Evolutionary conservation across 2,797 vertebrate genomes (phyloP).

Genomic region (Malacoraja senta): DNA sequence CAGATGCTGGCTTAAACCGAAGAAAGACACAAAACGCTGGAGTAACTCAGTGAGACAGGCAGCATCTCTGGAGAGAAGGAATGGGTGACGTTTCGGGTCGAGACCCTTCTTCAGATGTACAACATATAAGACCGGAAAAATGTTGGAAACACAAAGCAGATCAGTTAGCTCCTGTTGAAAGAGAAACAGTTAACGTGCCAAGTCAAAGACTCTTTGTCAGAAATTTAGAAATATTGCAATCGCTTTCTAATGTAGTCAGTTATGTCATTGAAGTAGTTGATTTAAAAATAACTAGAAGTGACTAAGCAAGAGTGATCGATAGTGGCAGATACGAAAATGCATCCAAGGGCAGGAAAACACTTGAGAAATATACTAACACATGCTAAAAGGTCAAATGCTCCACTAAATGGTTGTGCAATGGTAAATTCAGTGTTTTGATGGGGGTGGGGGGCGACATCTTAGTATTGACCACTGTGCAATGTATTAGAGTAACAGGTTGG

Average conservation of each 20-base stretch:
- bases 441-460: background rate
- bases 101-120: no score
- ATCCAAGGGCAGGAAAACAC: background rate
- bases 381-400: background rate
- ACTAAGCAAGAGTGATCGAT: background rate
- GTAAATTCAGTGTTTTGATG: background rate
- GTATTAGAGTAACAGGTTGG: no score
- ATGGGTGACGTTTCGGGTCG: no score
- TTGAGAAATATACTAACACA: background rate
- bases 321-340: background rate
- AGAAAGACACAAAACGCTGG: no score
- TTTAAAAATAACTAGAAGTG: background rate
- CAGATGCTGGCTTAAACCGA: no score
- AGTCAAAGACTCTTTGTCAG: no score
- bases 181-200: no score
- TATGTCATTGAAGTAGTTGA: background rate
- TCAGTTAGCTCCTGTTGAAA: no score
- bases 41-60: no score
- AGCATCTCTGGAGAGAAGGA: no score
- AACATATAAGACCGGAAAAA: no score
- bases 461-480: background rate
- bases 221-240: background rate
- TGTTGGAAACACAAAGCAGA: no score
- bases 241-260: background rate
- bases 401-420: background rate